Conservation (phyloP, 2,888 invertebrate species). For the Parnassius mnemosyne region DNA sequence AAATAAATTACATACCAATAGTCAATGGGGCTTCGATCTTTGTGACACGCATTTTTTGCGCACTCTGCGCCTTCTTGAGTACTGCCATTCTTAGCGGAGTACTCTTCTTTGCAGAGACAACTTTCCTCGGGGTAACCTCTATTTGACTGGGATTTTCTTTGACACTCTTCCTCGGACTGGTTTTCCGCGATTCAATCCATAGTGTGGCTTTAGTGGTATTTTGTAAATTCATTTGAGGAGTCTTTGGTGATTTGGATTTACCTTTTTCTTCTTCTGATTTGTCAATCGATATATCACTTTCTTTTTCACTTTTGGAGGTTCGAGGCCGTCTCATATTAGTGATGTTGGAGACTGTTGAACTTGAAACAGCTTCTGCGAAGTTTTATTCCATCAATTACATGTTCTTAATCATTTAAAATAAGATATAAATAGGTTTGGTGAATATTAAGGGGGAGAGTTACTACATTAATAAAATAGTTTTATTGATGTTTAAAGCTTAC, state of each 20-base stretch:
- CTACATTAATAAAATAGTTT: no score
- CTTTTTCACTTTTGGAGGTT: constrained; percentile 29
- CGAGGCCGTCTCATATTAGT: constrained; percentile 29
- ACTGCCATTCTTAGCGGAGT: constrained; percentile 52
- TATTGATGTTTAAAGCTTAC: constrained; percentile 37
- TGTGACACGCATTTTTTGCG: constrained; percentile 36
- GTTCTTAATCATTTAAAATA: no score
- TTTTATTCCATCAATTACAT: no score
- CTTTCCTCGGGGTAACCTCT: neutral
- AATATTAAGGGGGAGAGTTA: no score
- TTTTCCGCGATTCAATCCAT: constrained; percentile 64
- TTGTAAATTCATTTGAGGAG: constrained; percentile 24
- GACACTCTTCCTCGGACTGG: constrained; percentile 38
- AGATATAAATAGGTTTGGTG: no score
- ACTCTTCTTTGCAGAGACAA: constrained; percentile 25
- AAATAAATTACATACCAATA: constrained; percentile 43
- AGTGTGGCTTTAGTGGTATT: constrained; percentile 55
- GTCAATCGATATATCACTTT: constrained; percentile 28
- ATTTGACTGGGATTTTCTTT: constrained; percentile 25
- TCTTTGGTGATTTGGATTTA: constrained; percentile 25
- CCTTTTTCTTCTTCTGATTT: constrained; percentile 28
- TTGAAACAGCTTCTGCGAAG: constrained; percentile 5
- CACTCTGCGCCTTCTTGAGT: constrained; percentile 43
- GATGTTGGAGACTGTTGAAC: neutral
- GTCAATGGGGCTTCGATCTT: constrained; percentile 56